Conservation (phyloP, 2,888 invertebrate species). For the Conistra vaccinii region DNA sequence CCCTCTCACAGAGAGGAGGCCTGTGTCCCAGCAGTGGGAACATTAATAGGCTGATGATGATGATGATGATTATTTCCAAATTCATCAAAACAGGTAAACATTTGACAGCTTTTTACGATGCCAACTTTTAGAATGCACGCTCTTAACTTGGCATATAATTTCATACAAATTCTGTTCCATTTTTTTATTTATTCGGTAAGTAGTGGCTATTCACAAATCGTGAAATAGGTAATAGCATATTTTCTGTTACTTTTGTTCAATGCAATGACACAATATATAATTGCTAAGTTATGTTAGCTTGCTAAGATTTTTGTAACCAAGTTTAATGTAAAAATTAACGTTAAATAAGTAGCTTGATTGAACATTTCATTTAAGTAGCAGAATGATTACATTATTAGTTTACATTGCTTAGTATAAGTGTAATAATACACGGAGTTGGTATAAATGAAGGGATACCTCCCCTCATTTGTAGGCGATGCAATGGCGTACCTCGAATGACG, state of each 20-base stretch:
- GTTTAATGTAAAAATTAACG: not conserved
- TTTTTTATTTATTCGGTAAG: no score
- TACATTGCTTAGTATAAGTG: not conserved
- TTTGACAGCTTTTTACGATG: no score
- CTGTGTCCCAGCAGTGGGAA: no score
- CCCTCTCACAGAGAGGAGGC: no score
- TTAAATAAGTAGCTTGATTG: not conserved
- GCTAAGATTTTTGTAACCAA: not conserved
- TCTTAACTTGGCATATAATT: no score
- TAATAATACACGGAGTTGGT: not conserved
- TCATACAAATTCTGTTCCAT: no score
- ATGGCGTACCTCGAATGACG: not conserved
- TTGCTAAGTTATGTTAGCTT: not conserved
- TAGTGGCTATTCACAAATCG: no score
- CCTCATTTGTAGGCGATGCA: not conserved
- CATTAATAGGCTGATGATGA: no score
- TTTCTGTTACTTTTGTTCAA: not conserved
- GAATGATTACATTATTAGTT: not conserved
- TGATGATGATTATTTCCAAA: no score
- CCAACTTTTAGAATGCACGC: no score
- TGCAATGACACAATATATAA: not conserved
- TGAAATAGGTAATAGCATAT: constrained; percentile 11
- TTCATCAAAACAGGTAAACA: no score
- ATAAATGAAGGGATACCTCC: not conserved
- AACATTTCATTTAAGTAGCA: not conserved